phyloP scores from a whole-genome alignment of 2,888 invertebrate species.

The Orchesellides sinensis region DNA sequence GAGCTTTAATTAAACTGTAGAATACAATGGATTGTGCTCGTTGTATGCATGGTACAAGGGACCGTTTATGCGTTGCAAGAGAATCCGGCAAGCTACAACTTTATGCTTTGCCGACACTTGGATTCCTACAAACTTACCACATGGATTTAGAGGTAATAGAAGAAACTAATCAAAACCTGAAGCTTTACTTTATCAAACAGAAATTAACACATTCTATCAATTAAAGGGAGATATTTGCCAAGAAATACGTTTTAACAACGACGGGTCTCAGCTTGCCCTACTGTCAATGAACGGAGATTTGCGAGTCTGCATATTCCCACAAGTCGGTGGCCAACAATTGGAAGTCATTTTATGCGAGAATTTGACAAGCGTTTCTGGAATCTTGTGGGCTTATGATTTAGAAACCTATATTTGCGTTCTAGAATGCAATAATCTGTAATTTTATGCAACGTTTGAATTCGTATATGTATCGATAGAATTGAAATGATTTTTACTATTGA shows the following conservation, averaged over 20 bases:
- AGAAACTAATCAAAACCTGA: not conserved
- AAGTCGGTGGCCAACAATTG: slow-evolving; percentile 26
- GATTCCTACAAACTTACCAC: slow-evolving; percentile 38
- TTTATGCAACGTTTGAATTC: not conserved
- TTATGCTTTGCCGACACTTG: slow-evolving; percentile 52
- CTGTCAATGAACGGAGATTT: slow-evolving; percentile 47
- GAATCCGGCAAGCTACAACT: slow-evolving; percentile 57
- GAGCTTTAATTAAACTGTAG: not conserved
- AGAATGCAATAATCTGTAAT: slow-evolving; percentile 47
- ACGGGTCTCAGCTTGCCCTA: slow-evolving; percentile 34
- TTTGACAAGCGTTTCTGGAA: slow-evolving; percentile 23
- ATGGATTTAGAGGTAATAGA: slow-evolving; percentile 43
- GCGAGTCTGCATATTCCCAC: slow-evolving; percentile 32
- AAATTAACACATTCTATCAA: not conserved
- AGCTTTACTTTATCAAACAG: not conserved
- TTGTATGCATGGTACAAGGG: slow-evolving; percentile 44
- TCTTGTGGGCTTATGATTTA: slow-evolving; percentile 49
- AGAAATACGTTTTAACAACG: slow-evolving; percentile 46
- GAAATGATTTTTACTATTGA: too few relatives aligned
- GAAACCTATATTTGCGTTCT: slow-evolving; percentile 32
- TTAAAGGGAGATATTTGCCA: slow-evolving; percentile 45
- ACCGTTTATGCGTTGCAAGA: slow-evolving; percentile 43
- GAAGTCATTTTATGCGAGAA: slow-evolving; percentile 40
- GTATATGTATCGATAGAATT: too few relatives aligned
- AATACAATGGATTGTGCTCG: slow-evolving; percentile 44